Conservation (phyloP, 30 jellyfish, hydroid and myxozoan genomes). For the Sanderia malayensis region DNA sequence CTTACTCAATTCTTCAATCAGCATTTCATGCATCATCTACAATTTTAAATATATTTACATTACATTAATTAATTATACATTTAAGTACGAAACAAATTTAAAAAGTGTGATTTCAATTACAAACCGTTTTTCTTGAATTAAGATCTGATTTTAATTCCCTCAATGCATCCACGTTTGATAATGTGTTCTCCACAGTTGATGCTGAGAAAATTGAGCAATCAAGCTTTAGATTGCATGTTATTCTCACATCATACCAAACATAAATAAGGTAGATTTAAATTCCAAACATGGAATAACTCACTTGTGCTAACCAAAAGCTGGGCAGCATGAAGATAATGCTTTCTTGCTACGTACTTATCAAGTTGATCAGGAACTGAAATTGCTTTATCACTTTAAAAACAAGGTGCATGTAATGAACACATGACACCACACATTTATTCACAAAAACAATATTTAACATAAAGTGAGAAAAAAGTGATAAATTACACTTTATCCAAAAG, state of each 20-base stretch:
- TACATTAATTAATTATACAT: too few relatives aligned
- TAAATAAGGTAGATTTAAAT: too few relatives aligned
- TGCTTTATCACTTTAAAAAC: constrained; percentile 74
- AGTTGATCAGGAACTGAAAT: constrained; percentile 95
- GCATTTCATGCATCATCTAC: constrained; percentile 72
- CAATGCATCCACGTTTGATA: constrained; percentile 82
- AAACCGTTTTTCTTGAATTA: constrained; percentile 67
- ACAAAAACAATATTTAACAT: too few relatives aligned
- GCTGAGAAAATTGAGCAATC: constrained; percentile 56
- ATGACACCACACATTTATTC: not conserved
- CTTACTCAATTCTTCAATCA: constrained; percentile 84
- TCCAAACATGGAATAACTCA: too few relatives aligned
- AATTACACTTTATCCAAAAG: constrained; percentile 84
- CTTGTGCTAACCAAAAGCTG: constrained; percentile 72
- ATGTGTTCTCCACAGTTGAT: constrained; percentile 53
- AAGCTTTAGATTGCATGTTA: too few relatives aligned
- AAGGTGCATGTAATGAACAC: not conserved
- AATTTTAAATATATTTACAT: too few relatives aligned
- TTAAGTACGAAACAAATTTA: too few relatives aligned
- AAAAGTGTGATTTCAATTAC: too few relatives aligned
- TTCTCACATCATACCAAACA: too few relatives aligned
- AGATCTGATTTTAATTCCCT: constrained; percentile 78
- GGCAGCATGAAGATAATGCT: constrained; percentile 89
- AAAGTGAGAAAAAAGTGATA: not conserved
- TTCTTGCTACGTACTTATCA: constrained; percentile 65